A percentile compares a stretch with the other conserved stretches of the same genome.
These are phyloP conservation scores for Linnaemya vulpina DNA, from an alignment of 2,888 invertebrate species.

Conservation along the genomic window DNA sequence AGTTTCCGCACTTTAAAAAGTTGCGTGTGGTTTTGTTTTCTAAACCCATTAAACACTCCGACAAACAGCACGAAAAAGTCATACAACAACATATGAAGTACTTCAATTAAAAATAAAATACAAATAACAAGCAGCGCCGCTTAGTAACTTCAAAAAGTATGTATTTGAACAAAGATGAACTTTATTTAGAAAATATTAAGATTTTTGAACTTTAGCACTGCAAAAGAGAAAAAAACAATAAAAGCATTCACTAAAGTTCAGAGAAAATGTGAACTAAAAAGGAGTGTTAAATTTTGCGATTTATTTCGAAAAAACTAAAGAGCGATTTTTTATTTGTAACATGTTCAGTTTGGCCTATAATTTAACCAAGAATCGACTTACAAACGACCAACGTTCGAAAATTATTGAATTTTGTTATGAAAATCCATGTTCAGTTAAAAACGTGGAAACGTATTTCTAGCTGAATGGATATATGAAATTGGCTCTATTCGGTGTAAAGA, in stretches of 20 bases:
- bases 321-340: too few species aligned
- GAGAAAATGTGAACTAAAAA: background rate
- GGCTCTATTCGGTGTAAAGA: too few species aligned
- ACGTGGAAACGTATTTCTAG: too few species aligned
- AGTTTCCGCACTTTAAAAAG: slow-evolving; percentile 62
- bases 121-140: background rate
- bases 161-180: slow-evolving; percentile 28
- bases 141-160: background rate
- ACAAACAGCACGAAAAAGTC: slow-evolving; percentile 32
- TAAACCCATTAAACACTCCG: slow-evolving; percentile 49
- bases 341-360: too few species aligned
- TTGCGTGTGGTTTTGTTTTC: slow-evolving; percentile 65
- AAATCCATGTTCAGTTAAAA: too few species aligned
- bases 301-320: too few species aligned
- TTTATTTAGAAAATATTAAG: slow-evolving; percentile 33
- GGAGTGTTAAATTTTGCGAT: background rate
- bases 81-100: slow-evolving; percentile 33
- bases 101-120: slow-evolving; percentile 4
- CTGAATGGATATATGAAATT: too few species aligned
- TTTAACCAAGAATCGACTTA: too few species aligned
- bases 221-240: slow-evolving; percentile 1
- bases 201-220: slow-evolving; percentile 46
- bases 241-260: background rate
- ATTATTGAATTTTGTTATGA: too few species aligned
- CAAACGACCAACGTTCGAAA: too few species aligned